These are phyloP conservation scores for Danaus plexippus DNA, from an alignment of 1,140 invertebrate genomes.

Conservation along the genomic window DNA sequence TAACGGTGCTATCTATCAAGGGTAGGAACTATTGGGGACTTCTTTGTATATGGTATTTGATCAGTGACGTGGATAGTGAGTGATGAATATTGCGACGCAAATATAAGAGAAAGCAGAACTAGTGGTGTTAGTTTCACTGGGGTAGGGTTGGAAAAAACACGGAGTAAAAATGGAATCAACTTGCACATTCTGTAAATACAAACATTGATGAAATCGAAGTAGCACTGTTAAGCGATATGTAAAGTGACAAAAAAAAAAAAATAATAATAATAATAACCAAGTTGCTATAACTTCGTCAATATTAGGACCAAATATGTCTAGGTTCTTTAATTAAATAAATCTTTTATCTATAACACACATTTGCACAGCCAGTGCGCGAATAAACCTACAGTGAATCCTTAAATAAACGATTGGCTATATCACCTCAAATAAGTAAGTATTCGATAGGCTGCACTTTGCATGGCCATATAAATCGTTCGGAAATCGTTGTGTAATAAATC, in stretches of 20 bases:
- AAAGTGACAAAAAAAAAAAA: too few species aligned
- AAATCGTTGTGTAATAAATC: constrained; percentile 70
- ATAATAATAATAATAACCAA: too few species aligned
- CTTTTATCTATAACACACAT: constrained; percentile 5
- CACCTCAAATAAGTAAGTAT: constrained; percentile 16
- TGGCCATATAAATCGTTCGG: constrained; percentile 57
- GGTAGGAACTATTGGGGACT: constrained; percentile 62
- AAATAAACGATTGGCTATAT: constrained; percentile 23
- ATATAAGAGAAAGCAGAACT: constrained; percentile 71
- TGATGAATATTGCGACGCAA: constrained; percentile 70
- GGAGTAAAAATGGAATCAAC: constrained; percentile 18
- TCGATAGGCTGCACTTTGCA: constrained; percentile 35
- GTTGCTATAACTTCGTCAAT: too few species aligned
- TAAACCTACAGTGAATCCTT: constrained; percentile 13
- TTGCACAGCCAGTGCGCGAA: constrained; percentile 6
- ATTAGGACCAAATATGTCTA: neutral
- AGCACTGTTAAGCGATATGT: too few species aligned
- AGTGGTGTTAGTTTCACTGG: constrained; percentile 65
- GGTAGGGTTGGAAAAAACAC: constrained; percentile 41
- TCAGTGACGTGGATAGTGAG: constrained; percentile 65
- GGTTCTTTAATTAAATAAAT: constrained; percentile 2
- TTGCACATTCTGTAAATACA: constrained; percentile 14
- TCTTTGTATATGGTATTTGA: constrained; percentile 66
- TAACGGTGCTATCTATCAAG: constrained; percentile 49
- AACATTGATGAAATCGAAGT: constrained; percentile 1